These are phyloP conservation scores for Listrodromus nycthemerus DNA, from an alignment of 2,888 invertebrate genomes.

Conservation along the genomic window DNA sequence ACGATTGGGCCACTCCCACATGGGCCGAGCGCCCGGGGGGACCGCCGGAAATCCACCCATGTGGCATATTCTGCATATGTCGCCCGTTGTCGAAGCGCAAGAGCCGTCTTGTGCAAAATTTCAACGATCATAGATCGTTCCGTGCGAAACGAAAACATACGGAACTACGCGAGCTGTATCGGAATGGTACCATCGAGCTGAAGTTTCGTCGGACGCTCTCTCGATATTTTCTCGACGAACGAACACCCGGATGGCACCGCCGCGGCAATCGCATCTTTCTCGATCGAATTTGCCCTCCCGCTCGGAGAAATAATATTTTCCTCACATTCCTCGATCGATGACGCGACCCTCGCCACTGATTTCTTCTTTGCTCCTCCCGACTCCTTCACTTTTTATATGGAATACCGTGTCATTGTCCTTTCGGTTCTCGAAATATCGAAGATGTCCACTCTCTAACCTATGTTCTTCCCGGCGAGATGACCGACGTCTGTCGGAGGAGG, in stretches of 20 bases:
- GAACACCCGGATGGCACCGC: conserved; percentile 10
- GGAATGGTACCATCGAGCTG: conserved; percentile 52
- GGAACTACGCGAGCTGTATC: too few species aligned
- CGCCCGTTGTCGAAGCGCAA: conserved; percentile 70
- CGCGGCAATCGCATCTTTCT: conserved; percentile 12
- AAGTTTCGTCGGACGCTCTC: conserved; percentile 42
- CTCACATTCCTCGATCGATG: conserved; percentile 8
- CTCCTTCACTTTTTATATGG: neutral
- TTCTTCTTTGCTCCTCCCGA: conserved; percentile 2
- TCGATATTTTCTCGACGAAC: conserved; percentile 14
- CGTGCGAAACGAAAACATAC: too few species aligned
- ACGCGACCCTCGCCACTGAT: conserved; percentile 33
- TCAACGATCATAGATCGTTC: too few species aligned
- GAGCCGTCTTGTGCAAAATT: conserved; percentile 45
- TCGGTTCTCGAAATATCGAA: neutral
- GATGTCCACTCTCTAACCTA: conserved; percentile 73
- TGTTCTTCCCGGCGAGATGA: conserved; percentile 60
- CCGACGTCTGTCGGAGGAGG: conserved; percentile 47
- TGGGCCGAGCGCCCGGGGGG: conserved; percentile 60
- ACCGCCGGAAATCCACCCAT: conserved; percentile 79
- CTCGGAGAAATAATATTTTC: conserved; percentile 10
- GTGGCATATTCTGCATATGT: conserved; percentile 83
- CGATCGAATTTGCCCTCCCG: conserved; percentile 22
- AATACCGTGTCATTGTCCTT: neutral
- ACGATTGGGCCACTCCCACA: conserved; percentile 72